Conservation (phyloP, 2,888 invertebrate genomes). For the Eurytoma adleriae region DNA sequence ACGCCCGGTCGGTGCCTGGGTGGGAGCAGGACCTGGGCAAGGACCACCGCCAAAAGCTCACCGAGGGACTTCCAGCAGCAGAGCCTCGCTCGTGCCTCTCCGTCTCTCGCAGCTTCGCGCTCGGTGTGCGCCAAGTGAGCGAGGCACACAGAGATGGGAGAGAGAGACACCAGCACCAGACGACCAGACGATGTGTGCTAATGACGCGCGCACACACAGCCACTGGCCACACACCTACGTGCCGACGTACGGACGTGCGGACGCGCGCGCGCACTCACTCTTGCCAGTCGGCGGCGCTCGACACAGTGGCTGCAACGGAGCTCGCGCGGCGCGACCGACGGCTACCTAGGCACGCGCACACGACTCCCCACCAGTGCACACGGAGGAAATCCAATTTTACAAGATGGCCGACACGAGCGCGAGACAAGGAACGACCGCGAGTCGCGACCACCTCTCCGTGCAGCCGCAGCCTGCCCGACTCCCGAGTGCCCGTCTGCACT, state of each 20-base stretch:
- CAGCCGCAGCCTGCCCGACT: neutral
- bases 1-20: slow-evolving; percentile 65
- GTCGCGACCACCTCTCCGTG: slow-evolving; percentile 2
- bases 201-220: neutral
- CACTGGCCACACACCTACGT: neutral
- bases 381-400: slow-evolving; percentile 65
- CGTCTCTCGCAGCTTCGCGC: slow-evolving; percentile 14
- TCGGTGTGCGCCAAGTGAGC: neutral
- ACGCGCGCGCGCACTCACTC: neutral
- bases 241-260: neutral
- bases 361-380: neutral
- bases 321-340: neutral
- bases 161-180: too few species aligned
- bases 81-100: slow-evolving; percentile 46
- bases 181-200: neutral
- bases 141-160: too few species aligned
- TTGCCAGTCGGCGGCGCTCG: neutral
- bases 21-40: slow-evolving; percentile 69
- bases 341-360: slow-evolving; percentile 8
- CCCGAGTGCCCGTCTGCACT: neutral
- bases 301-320: slow-evolving; percentile 1
- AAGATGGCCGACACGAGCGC: slow-evolving; percentile 67
- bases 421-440: slow-evolving; percentile 13
- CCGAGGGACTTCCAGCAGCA: slow-evolving; percentile 68
- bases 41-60: slow-evolving; percentile 64